Evolutionary conservation across 2,888 invertebrate species (phyloP).

Genomic region (Drosophila merina): DNA sequence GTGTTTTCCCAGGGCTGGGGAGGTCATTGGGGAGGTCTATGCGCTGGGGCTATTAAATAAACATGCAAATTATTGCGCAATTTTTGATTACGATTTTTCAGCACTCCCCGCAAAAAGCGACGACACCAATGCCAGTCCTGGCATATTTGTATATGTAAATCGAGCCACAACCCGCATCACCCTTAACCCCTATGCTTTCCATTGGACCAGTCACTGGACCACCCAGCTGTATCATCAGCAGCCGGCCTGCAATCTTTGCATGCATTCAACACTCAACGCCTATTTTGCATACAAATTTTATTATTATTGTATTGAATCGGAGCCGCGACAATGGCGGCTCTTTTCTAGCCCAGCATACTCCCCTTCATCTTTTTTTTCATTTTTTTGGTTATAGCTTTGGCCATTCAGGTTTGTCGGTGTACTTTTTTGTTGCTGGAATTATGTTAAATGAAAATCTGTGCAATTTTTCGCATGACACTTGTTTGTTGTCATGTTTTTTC

Average conservation of each 20-base stretch:
- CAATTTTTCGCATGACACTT: conserved; percentile 69
- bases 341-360: conserved; percentile 6
- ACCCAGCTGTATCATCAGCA: conserved; percentile 10
- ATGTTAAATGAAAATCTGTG: conserved; percentile 75
- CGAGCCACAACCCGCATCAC: conserved; percentile 22
- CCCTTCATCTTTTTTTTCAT: conserved; percentile 9
- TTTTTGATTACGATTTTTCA: conserved; percentile 79
- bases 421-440: conserved; percentile 49
- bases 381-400: conserved; percentile 28
- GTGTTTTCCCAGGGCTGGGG: conserved; percentile 24
- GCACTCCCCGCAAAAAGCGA: conserved; percentile 32
- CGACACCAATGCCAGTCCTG: conserved; percentile 18
- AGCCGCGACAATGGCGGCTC: conserved; percentile 51
- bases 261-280: conserved; percentile 79
- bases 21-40: conserved; percentile 19
- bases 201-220: neutral
- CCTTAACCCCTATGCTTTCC: neutral
- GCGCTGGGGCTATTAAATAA: conserved; percentile 73
- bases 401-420: conserved; percentile 36
- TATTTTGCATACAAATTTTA: conserved; percentile 80
- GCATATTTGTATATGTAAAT: conserved; percentile 74
- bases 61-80: conserved; percentile 80
- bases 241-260: conserved; percentile 47
- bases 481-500: conserved; percentile 74
- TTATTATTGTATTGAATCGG: conserved; percentile 78